Evolutionary conservation across 2,797 vertebrate genomes (phyloP).

Genomic region (Typhlichthys eigenmanni): DNA sequence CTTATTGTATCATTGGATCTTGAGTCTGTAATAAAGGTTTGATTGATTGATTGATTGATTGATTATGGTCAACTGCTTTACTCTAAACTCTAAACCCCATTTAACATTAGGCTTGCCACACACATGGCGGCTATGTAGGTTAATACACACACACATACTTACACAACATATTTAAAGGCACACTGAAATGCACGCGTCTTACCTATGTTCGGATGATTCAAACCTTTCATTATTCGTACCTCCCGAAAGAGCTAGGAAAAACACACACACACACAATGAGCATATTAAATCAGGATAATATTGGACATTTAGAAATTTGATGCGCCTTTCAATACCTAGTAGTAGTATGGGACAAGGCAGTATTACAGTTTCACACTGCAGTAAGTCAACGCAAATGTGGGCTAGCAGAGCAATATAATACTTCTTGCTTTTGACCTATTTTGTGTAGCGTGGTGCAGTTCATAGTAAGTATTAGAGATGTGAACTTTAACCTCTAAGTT

Average conservation of each 20-base stretch:
- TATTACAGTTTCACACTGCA: neutral
- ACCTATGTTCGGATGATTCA: slow-evolving; percentile 95
- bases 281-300: slow-evolving; percentile 9
- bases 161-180: neutral
- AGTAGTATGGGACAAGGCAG: neutral
- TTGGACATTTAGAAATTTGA: neutral
- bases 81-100: slow-evolving; percentile 20
- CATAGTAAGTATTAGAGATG: no score
- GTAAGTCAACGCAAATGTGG: neutral
- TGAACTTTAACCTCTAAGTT: no score
- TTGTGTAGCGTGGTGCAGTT: no score
- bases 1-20: no score
- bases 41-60: neutral
- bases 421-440: no score
- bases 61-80: slow-evolving; percentile 14
- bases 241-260: slow-evolving; percentile 87
- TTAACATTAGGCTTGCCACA: slow-evolving; percentile 38
- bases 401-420: neutral
- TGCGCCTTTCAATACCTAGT: neutral
- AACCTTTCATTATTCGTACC: slow-evolving; percentile 93
- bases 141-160: neutral
- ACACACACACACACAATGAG: slow-evolving; percentile 16
- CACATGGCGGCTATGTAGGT: slow-evolving; percentile 20
- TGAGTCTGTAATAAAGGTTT: no score
- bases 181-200: slow-evolving; percentile 54